These are phyloP conservation scores for Grammomys surdaster DNA, from an alignment of 2,113 vertebrate genomes.

Conservation along the genomic window DNA sequence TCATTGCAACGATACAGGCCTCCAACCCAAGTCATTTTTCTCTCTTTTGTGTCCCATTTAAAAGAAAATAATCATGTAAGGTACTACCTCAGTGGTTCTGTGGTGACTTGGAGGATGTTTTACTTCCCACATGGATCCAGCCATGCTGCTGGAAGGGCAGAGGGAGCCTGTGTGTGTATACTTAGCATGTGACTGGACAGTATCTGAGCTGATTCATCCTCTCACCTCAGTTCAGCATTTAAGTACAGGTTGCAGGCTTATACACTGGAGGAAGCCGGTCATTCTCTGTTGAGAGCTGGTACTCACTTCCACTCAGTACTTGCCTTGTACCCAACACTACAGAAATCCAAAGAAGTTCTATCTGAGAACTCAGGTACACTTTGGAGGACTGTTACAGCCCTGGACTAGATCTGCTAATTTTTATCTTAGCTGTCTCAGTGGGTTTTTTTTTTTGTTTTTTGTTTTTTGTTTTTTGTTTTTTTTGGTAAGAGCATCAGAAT, in stretches of 20 bases:
- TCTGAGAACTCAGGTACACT: not conserved
- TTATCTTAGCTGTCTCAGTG: not conserved
- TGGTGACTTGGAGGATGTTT: not conserved
- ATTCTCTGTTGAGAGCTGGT: slow-evolving; percentile 56
- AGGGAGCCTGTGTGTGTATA: not conserved
- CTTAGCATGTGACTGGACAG: not conserved
- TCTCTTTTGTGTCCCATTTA: slow-evolving; percentile 41
- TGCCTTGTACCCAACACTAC: not conserved
- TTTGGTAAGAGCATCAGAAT: slow-evolving; percentile 28
- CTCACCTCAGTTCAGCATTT: slow-evolving; percentile 26
- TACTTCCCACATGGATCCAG: not conserved
- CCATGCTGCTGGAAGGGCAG: not conserved
- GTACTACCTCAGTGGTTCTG: not conserved
- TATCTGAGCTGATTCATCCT: slow-evolving; percentile 52
- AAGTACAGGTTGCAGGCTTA: not conserved
- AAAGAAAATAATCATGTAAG: not conserved
- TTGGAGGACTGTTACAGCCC: not conserved
- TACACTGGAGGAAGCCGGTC: slow-evolving; percentile 16
- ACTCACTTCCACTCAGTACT: not conserved
- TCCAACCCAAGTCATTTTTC: slow-evolving; percentile 18
- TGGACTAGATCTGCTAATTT: not conserved
- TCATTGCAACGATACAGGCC: slow-evolving; percentile 7
- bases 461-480: not conserved
- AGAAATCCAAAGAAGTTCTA: not conserved
- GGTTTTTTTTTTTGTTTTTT: not conserved